A percentile compares a stretch with the other conserved stretches of the same genome.
These are phyloP conservation scores for Rhodinocichla rosea DNA, from an alignment of 2,113 vertebrate genomes.

Conservation along the genomic window DNA sequence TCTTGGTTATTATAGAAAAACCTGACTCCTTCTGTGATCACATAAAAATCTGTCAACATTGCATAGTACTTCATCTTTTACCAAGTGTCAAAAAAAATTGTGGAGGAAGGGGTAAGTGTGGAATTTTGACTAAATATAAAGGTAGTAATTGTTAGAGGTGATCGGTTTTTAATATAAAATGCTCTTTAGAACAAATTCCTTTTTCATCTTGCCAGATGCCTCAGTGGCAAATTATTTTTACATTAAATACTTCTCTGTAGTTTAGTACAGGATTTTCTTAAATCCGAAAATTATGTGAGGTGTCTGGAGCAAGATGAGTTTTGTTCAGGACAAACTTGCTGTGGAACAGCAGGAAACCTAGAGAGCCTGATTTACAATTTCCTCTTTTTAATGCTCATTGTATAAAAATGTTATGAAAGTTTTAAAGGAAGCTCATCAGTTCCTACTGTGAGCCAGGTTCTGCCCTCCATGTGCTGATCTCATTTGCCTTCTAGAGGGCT, in stretches of 20 bases:
- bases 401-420: constrained; percentile 39
- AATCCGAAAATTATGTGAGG: constrained; percentile 13
- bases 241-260: neutral
- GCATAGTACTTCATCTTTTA: constrained; percentile 58
- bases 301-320: constrained; percentile 31
- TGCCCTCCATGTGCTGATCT: constrained; percentile 13
- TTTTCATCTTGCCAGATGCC: constrained; percentile 49
- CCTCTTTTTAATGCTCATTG: constrained; percentile 40
- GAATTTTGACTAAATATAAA: constrained; percentile 21
- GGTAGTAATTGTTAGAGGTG: constrained; percentile 29
- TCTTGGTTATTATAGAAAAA: constrained; percentile 67
- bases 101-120: constrained; percentile 16
- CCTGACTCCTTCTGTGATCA: constrained; percentile 63
- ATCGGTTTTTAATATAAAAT: neutral
- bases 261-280: constrained; percentile 23
- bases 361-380: constrained; percentile 47
- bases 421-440: constrained; percentile 35
- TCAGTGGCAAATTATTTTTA: constrained; percentile 18
- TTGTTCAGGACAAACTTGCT: neutral
- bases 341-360: constrained; percentile 10
- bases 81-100: constrained; percentile 36
- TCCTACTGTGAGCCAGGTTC: constrained; percentile 19
- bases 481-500: constrained; percentile 2
- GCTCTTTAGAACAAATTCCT: constrained; percentile 1
- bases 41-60: constrained; percentile 69